These are phyloP conservation scores for Prorops nasuta DNA, from an alignment of 1,140 invertebrate species.

Conservation along the genomic window DNA sequence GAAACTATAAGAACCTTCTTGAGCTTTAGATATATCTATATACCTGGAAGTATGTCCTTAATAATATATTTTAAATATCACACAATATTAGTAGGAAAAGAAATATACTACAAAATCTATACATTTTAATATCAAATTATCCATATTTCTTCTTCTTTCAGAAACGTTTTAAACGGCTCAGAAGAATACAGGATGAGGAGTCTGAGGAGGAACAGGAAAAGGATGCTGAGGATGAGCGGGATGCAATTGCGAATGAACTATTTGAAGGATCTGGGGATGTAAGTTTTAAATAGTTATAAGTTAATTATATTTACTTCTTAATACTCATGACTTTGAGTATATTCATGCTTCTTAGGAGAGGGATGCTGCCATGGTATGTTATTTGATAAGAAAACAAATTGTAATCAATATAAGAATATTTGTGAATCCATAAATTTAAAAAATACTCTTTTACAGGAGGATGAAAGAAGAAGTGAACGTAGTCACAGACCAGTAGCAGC, in stretches of 20 bases:
- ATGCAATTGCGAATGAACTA: slow-evolving; percentile 86
- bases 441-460: slow-evolving; percentile 61
- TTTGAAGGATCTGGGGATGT: slow-evolving; percentile 86
- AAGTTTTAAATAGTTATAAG: slow-evolving; percentile 43
- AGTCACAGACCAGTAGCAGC: slow-evolving; percentile 61
- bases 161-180: slow-evolving; percentile 86
- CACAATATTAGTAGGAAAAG: too few relatives aligned
- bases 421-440: slow-evolving; percentile 1
- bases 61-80: too few relatives aligned
- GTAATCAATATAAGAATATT: not conserved
- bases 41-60: too few relatives aligned
- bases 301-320: slow-evolving; percentile 1
- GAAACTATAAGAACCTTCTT: too few relatives aligned
- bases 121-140: too few relatives aligned
- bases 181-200: slow-evolving; percentile 83
- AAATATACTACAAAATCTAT: too few relatives aligned
- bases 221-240: slow-evolving; percentile 73
- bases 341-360: slow-evolving; percentile 38
- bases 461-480: slow-evolving; percentile 72
- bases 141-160: slow-evolving; percentile 47
- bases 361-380: slow-evolving; percentile 38
- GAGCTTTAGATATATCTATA: too few relatives aligned
- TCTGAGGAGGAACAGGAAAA: slow-evolving; percentile 76
- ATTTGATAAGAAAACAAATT: not conserved
- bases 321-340: not conserved